phyloP scores from a whole-genome alignment of 2,888 invertebrate genomes.

The Mellilla xanthometata region DNA sequence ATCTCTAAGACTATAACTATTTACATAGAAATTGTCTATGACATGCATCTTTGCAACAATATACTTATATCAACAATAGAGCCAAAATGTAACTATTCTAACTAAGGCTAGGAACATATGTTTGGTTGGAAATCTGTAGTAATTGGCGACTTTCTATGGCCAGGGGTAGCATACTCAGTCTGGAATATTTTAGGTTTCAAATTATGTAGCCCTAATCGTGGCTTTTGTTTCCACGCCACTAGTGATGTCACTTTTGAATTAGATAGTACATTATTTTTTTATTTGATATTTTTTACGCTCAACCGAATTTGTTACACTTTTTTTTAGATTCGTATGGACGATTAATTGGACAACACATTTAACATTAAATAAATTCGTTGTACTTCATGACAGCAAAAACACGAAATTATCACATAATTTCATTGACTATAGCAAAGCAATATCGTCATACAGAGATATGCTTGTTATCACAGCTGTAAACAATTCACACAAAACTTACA shows the following conservation, averaged over 20 bases:
- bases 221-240: no score
- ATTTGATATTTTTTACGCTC: no score
- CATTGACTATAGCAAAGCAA: constrained; percentile 12
- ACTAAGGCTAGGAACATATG: constrained; percentile 11
- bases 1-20: constrained; percentile 47
- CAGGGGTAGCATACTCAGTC: no score
- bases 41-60: constrained; percentile 65
- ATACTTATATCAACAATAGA: constrained; percentile 57
- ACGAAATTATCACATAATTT: constrained; percentile 21
- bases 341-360: no score
- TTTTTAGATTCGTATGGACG: no score
- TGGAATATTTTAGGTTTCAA: no score
- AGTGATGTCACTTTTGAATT: no score
- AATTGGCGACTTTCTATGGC: no score
- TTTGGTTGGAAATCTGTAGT: not conserved
- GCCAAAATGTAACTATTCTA: constrained; percentile 40
- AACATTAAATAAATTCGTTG: constrained; percentile 5
- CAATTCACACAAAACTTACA: constrained; percentile 21
- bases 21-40: constrained; percentile 67
- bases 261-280: no score
- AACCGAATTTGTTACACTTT: no score
- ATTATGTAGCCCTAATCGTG: no score
- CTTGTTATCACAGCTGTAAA: constrained; percentile 8
- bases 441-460: constrained; percentile 1
- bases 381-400: not conserved